Evolutionary conservation across 2,888 invertebrate species (phyloP), one percentile per base, ranked within the genome.

Genomic region (Eristalinus sepulchralis): DNA sequence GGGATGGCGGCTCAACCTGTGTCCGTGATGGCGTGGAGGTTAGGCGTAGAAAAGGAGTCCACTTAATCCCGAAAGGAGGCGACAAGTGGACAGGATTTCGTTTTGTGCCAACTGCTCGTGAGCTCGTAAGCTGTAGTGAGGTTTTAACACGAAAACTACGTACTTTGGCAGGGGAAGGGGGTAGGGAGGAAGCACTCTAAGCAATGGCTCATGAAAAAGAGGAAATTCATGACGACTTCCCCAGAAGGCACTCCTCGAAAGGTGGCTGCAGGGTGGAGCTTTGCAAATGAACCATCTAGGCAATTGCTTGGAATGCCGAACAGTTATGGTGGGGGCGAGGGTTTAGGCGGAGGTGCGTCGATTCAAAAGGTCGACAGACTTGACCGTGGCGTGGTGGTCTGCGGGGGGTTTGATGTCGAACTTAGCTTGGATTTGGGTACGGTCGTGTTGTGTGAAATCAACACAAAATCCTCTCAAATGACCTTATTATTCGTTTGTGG

Each of bases 31-130:
- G 53, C 63, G 53, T 57, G 64, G 77, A 71, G 64, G 68, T 85
- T 81, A 64, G 81, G 20, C 80, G 60, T 75, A 72, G 67, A 66
- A 76, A 47, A 8, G 47, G 57, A 57, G 57, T 72, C 85, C 64
- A 73, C 85, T 78, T 82, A 78, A 81, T 70, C 72, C 72, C 22
- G 33, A 39, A 62, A 13, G 73, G 81, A 72, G 68, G 72, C 72
- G 72, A 60, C 47, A 85, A 85, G 81, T 85, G 82, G 82, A 78
- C 68, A 78, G 55, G 72, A 77, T 82, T 85, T 78, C 36, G 53
- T 60, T 63, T 85, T 72, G 47, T 66, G 59, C 22, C 34, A 47
- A 71, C 72, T 66, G 31, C n/a, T 34, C 72, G 71, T 34, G 36
- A 47, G 47, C 17, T 47, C 17, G 67, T 47, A 55, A 75, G 63